Conservation (phyloP, 2,113 vertebrate genomes). For the Carlito syrichta region DNA sequence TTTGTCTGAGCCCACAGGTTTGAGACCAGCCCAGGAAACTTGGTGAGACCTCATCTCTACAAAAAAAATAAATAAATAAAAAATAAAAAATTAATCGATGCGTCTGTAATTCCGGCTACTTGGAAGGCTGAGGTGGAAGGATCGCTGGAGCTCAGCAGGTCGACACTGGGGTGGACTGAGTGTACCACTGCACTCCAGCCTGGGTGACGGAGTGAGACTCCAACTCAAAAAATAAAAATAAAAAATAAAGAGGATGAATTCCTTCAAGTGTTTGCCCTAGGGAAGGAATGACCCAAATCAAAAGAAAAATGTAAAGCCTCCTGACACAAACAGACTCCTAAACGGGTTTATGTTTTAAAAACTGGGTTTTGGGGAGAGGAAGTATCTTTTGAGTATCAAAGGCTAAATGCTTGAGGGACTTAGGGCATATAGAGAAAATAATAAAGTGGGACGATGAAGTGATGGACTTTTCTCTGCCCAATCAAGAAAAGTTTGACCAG, state of each 20-base stretch:
- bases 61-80: too few relatives aligned
- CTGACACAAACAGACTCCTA: background rate
- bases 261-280: background rate
- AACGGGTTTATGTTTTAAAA: background rate
- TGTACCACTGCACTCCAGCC: too few relatives aligned
- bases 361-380: background rate
- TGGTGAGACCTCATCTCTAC: too few relatives aligned
- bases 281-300: background rate
- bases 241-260: background rate
- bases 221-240: too few relatives aligned
- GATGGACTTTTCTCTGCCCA: background rate
- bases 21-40: too few relatives aligned
- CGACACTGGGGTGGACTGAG: too few relatives aligned
- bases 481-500: background rate
- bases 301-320: background rate
- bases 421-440: background rate
- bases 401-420: background rate
- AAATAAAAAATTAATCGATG: too few relatives aligned
- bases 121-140: too few relatives aligned
- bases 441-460: background rate
- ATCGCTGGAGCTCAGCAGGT: too few relatives aligned
- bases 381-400: background rate
- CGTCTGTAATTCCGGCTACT: too few relatives aligned
- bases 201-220: too few relatives aligned
- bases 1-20: too few relatives aligned